Conservation (phyloP, 2,113 vertebrate species). For the Zosterops hypoxanthus region DNA sequence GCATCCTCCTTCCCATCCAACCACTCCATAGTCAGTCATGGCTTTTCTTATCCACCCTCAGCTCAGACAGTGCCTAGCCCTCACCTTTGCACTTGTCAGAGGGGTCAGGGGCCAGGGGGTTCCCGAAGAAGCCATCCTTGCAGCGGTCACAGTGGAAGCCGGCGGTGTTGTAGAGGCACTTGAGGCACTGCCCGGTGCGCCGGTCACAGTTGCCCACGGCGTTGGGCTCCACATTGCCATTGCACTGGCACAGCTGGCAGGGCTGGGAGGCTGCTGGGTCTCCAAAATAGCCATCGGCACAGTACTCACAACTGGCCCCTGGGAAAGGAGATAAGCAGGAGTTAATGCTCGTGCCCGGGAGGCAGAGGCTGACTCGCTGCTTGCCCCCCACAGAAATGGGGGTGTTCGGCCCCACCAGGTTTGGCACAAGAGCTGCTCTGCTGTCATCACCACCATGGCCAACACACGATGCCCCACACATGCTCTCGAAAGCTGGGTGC, state of each 20-base stretch:
- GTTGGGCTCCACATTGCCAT: slow-evolving; percentile 78
- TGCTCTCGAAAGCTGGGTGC: fast-evolving
- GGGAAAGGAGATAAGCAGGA: neutral
- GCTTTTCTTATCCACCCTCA: neutral
- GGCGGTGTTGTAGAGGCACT: slow-evolving; percentile 88
- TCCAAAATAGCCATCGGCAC: slow-evolving; percentile 86
- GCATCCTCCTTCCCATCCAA: neutral
- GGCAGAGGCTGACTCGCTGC: neutral
- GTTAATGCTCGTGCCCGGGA: fast-evolving
- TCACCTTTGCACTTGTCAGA: slow-evolving; percentile 79
- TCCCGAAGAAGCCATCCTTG: slow-evolving; percentile 87
- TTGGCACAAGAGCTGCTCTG: neutral
- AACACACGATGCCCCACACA: fast-evolving
- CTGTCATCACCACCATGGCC: fast-evolving
- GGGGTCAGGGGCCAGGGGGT: slow-evolving; percentile 78
- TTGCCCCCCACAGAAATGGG: neutral
- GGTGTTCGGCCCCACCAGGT: fast-evolving
- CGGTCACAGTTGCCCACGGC: slow-evolving; percentile 87
- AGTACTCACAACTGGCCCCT: slow-evolving; percentile 86
- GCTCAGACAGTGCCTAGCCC: neutral
- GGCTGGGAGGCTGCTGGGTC: slow-evolving; percentile 72
- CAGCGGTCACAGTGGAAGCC: slow-evolving; percentile 90
- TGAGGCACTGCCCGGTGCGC: slow-evolving; percentile 86
- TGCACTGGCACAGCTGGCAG: slow-evolving; percentile 84
- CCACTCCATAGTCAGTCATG: fast-evolving